phyloP scores from a whole-genome alignment of 2,888 invertebrate species.

The Shargacucullia verbasci region DNA sequence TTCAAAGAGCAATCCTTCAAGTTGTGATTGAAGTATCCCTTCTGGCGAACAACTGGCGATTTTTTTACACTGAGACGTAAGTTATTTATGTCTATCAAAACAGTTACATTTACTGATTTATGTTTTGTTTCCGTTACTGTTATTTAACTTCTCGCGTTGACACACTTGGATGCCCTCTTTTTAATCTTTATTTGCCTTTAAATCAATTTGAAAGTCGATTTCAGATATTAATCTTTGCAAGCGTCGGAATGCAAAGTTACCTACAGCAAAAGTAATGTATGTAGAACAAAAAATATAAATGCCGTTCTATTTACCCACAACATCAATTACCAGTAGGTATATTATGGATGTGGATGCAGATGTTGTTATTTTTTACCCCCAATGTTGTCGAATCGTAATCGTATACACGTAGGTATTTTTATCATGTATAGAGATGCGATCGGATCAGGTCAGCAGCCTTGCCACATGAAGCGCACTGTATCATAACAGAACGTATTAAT shows the following conservation, averaged over 20 bases:
- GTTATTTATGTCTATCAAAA: conserved; percentile 52
- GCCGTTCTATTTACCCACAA: conserved; percentile 15
- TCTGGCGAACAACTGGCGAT: conserved; percentile 60
- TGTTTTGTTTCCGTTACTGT: conserved; percentile 41
- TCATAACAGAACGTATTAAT: conserved; percentile 30
- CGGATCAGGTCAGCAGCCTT: conserved; percentile 64
- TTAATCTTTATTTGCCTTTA: conserved; percentile 45
- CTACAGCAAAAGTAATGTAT: conserved; percentile 22
- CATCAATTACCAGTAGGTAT: too few relatives aligned
- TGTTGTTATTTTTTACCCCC: conserved; percentile 24
- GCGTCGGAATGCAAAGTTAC: conserved; percentile 31
- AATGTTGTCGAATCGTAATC: conserved; percentile 6
- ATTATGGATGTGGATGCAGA: too few relatives aligned
- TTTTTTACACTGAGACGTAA: conserved; percentile 45
- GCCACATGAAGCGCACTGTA: conserved; percentile 68
- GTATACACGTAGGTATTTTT: conserved; percentile 19
- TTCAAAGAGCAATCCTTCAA: conserved; percentile 76
- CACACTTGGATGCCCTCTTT: conserved; percentile 40
- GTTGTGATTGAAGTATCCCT: conserved; percentile 78
- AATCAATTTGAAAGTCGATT: conserved; percentile 44
- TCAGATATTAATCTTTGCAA: conserved; percentile 36
- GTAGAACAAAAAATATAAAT: conserved; percentile 27
- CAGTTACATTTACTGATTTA: conserved; percentile 50
- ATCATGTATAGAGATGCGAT: conserved; percentile 41
- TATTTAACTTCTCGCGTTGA: conserved; percentile 31